Evolutionary conservation across 2,888 invertebrate genomes (phyloP).

Genomic region (Branchipolynoe longqiensis): DNA sequence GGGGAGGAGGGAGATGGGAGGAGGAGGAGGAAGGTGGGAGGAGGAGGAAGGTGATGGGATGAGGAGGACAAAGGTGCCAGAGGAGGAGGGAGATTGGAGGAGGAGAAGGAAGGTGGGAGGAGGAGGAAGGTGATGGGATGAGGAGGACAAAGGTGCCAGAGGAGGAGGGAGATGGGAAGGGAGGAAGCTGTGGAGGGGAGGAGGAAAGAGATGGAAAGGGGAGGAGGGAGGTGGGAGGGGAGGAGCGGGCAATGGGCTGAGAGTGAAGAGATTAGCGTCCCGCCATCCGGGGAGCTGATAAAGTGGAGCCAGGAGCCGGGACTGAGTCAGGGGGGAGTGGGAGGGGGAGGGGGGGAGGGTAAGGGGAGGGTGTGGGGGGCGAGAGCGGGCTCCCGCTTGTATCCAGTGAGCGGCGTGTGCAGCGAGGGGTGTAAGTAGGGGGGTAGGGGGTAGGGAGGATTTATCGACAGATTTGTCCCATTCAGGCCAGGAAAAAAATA

Average conservation of each 20-base stretch:
- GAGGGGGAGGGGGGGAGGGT: not conserved
- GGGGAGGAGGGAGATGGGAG: too few relatives aligned
- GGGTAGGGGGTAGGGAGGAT: not conserved
- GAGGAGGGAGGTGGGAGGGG: not conserved
- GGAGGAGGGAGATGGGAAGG: too few relatives aligned
- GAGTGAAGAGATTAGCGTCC: conserved; percentile 38
- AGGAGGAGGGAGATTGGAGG: too few relatives aligned
- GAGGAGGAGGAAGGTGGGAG: too few relatives aligned
- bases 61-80: too few relatives aligned
- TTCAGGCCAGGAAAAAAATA: conserved; percentile 14
- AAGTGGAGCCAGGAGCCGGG: not conserved
- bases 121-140: too few relatives aligned
- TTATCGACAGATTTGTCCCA: conserved; percentile 30
- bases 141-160: too few relatives aligned
- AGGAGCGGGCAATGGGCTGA: not conserved
- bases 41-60: too few relatives aligned
- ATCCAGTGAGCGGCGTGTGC: not conserved
- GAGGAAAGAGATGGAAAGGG: too few relatives aligned
- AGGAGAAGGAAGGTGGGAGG: too few relatives aligned
- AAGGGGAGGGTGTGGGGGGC: not conserved
- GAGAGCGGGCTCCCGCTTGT: not conserved
- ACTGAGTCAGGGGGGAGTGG: conserved; percentile 17
- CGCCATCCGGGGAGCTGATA: not conserved
- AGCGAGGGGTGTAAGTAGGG: not conserved
- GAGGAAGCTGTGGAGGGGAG: too few relatives aligned